Evolutionary conservation across 2,113 vertebrate genomes (phyloP).

Genomic region (Pandion haliaetus): DNA sequence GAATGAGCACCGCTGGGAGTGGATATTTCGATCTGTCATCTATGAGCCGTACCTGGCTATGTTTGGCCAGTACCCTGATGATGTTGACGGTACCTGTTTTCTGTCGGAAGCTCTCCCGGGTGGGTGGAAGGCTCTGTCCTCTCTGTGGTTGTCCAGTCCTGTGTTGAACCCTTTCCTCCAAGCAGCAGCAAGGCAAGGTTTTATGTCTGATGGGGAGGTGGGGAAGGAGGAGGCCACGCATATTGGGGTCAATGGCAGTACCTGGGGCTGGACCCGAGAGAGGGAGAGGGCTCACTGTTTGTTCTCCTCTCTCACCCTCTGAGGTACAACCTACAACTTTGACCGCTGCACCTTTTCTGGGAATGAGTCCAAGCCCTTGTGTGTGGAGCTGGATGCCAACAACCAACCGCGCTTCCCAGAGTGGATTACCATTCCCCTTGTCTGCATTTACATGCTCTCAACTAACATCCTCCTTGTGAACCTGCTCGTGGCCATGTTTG

Average conservation of each 20-base stretch:
- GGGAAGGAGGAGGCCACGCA: background rate
- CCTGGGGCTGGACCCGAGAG: background rate
- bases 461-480: slow-evolving; percentile 83
- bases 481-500: slow-evolving; percentile 82
- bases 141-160: background rate
- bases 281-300: background rate
- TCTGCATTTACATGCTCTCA: slow-evolving; percentile 82
- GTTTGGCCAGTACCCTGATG: slow-evolving; percentile 82
- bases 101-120: background rate
- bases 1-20: slow-evolving; percentile 80
- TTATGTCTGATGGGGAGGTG: background rate
- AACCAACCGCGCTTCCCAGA: slow-evolving; percentile 76
- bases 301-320: background rate
- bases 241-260: background rate
- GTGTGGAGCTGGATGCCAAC: slow-evolving; percentile 78
- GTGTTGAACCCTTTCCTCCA: background rate
- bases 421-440: slow-evolving; percentile 81
- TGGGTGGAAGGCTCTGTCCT: background rate
- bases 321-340: slow-evolving; percentile 78
- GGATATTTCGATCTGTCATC: slow-evolving; percentile 82
- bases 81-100: slow-evolving; percentile 71
- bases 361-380: slow-evolving; percentile 80
- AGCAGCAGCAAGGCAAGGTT: background rate
- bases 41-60: slow-evolving; percentile 81
- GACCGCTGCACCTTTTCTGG: slow-evolving; percentile 78